Conservation (phyloP, 2,888 invertebrate species). For the Hecatera dysodea region DNA sequence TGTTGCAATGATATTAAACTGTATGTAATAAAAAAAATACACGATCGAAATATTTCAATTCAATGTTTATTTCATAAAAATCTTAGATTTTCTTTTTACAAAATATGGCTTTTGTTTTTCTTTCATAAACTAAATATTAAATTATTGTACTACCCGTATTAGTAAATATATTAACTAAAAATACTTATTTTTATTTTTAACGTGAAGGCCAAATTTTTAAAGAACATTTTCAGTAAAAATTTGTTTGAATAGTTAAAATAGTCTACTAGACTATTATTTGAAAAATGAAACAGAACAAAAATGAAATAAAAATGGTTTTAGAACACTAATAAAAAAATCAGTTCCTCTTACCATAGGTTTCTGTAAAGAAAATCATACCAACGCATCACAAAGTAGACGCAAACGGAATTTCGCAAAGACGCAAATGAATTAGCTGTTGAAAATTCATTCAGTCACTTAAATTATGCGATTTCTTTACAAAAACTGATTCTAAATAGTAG, state of each 20-base stretch:
- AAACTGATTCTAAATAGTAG: no score
- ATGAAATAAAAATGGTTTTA: no score
- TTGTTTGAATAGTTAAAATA: no score
- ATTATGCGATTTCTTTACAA: no score
- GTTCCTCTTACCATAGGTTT: not conserved
- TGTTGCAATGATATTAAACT: not conserved
- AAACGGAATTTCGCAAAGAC: not conserved
- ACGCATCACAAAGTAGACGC: not conserved
- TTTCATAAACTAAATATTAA: slow-evolving; percentile 49
- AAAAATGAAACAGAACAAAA: no score
- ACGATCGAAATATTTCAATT: slow-evolving; percentile 42
- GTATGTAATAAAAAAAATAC: slow-evolving; percentile 29
- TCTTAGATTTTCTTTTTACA: slow-evolving; percentile 73
- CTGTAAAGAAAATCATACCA: not conserved
- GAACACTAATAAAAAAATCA: no score
- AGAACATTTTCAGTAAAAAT: no score
- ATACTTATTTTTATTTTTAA: slow-evolving; percentile 59
- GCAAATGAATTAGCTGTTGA: not conserved
- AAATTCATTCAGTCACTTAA: not conserved
- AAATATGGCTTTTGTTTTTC: slow-evolving; percentile 67
- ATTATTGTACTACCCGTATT: slow-evolving; percentile 86
- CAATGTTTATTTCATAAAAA: slow-evolving; percentile 75
- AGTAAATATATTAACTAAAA: slow-evolving; percentile 65
- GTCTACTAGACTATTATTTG: no score
- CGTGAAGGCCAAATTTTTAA: slow-evolving; percentile 24